A percentile compares a stretch with the other conserved stretches of the same genome.
phyloP scores from a whole-genome alignment of 2,113 vertebrate species.

The Arvicanthis niloticus region DNA sequence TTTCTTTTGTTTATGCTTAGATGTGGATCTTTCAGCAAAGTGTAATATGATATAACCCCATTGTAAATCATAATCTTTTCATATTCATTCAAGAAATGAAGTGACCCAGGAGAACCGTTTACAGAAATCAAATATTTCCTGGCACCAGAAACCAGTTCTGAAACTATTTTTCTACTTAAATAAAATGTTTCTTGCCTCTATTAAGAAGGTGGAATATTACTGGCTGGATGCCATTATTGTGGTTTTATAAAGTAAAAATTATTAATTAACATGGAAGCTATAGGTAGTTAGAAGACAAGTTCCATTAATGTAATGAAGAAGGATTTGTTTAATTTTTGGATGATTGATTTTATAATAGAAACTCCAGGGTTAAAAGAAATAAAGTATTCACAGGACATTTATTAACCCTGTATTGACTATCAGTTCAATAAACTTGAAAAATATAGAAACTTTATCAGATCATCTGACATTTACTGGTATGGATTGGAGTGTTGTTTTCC shows the following conservation, averaged over 20 bases:
- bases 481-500: not conserved
- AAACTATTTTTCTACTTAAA: constrained; percentile 51
- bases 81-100: constrained; percentile 24
- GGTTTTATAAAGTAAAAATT: constrained; percentile 19
- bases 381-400: not conserved
- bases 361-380: not conserved
- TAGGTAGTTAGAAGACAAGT: not conserved
- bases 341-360: constrained; percentile 5
- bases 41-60: not conserved
- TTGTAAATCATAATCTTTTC: constrained; percentile 21
- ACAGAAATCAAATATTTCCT: not conserved
- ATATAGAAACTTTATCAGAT: not conserved
- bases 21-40: constrained; percentile 4
- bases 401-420: constrained; percentile 2
- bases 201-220: constrained; percentile 29
- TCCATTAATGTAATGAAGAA: not conserved
- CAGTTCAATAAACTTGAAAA: not conserved
- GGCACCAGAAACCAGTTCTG: constrained; percentile 43
- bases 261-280: not conserved
- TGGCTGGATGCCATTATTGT: not conserved
- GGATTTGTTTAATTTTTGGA: not conserved
- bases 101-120: not conserved
- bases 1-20: not conserved
- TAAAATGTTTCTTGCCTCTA: constrained; percentile 6
- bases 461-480: not conserved